A percentile compares a stretch with the other conserved stretches of the same genome.
phyloP scores from a whole-genome alignment of 2,888 invertebrate species.

The Salticus scenicus region DNA sequence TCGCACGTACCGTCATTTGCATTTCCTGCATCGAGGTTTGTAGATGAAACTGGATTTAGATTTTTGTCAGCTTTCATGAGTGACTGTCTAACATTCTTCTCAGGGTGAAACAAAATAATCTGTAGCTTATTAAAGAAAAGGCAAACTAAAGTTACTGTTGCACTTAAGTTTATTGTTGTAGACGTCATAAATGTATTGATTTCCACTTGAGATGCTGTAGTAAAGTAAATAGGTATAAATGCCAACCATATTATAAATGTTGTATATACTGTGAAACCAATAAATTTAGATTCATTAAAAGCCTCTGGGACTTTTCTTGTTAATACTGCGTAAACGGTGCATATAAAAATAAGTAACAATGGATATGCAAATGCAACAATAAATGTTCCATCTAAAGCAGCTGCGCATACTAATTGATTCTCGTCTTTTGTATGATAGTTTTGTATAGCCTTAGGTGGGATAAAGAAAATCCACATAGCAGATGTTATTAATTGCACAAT shows the following conservation, averaged over 20 bases:
- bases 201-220: slow-evolving; percentile 79
- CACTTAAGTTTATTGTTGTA: slow-evolving; percentile 94
- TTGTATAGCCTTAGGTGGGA: slow-evolving; percentile 91
- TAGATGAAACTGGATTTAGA: slow-evolving; percentile 30
- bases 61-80: slow-evolving; percentile 69
- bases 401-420: slow-evolving; percentile 91
- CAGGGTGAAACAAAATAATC: slow-evolving; percentile 91
- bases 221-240: slow-evolving; percentile 81
- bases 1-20: slow-evolving; percentile 67
- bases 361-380: slow-evolving; percentile 85
- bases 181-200: slow-evolving; percentile 96
- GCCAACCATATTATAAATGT: slow-evolving; percentile 83
- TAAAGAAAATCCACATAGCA: slow-evolving; percentile 92
- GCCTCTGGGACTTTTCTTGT: slow-evolving; percentile 78
- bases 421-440: slow-evolving; percentile 94
- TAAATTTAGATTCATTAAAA: slow-evolving; percentile 77
- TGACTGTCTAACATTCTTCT: slow-evolving; percentile 88
- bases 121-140: slow-evolving; percentile 95
- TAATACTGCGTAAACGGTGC: slow-evolving; percentile 77
- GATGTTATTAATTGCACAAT: slow-evolving; percentile 81
- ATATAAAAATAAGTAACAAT: slow-evolving; percentile 88
- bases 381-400: slow-evolving; percentile 89
- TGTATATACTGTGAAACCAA: slow-evolving; percentile 88
- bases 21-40: slow-evolving; percentile 52
- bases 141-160: slow-evolving; percentile 93